Evolutionary conservation across 2,797 vertebrate species (phyloP), one percentile per base, ranked within the genome.

Genomic region (Phalanger gymnotis): DNA sequence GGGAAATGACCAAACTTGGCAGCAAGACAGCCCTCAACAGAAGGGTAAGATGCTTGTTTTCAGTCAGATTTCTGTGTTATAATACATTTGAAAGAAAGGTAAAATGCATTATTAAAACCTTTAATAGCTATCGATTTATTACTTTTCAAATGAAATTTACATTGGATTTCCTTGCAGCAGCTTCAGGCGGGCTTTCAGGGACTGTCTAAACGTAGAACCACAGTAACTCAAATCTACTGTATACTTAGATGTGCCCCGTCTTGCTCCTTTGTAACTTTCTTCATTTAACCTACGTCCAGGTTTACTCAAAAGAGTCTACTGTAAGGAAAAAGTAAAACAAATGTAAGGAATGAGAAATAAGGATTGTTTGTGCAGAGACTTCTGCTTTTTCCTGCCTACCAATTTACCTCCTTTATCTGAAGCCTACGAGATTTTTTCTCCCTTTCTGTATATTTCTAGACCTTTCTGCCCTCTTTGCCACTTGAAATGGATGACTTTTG

Each of bases 1-100:
- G 99, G 93, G 99, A 99, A 90, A 97, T 99, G 94, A 99, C 99
- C n/a, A 99, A 99, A 97, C 98, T 99, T 55, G 99, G 99, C 95
- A 99, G 99, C 98, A 99, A 99, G 98, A 99, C 99, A 0, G 98
- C 99, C 14, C 99, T 99, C 30, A 99, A 99, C 90, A 99, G 99
- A 96, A 98, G 99, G 98, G 99, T 99, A 98, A 99, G 99, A 91
- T 47, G 31, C 28, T 40, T 5, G 5, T 53, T 94, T 34, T 31
- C 22, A 53, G 66, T 28, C 27, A 0, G 0, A 3, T 52, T 47
- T 61, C 40, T 57, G 1, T 47, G 2, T 54, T 94, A 0, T 30
- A 89, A 19, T 51, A 53, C 13, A 34, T 6, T 1, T 34, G 4
- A 90, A 90, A 31, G 30, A 7, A 34, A 51, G 61, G 28, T 9